Base-by-base conservation (phyloP, 2,888 invertebrate genomes). In the Mellilla xanthometata region DNA sequence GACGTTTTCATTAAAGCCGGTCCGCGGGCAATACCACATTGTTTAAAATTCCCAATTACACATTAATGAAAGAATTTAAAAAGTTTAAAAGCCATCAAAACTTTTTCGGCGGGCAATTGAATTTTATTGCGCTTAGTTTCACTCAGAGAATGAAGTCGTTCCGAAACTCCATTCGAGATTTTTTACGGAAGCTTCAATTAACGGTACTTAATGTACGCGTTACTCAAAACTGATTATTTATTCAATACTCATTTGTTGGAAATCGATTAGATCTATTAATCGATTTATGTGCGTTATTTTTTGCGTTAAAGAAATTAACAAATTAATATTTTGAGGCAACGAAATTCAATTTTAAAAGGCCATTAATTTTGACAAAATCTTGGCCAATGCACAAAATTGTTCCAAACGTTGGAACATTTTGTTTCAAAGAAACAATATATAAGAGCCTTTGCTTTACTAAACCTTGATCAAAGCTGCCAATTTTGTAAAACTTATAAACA, bases 1-100 rank as follows among this genome's bases (percentile, higher is more conserved):
- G 71, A 74, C 62, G 65, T 65, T 72, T 73, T 68, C 68, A 73
- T 74, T 69, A 69, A 65, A 62, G 56, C 56, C 48, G 49, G 54
- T 62, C 59, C 45, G 57, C 48, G 31, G 6, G 52, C 54, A 62
- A 62, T 65, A 53, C 53, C 62, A 56, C 57, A 58, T 65, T 60
- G 58, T 59, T 54, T 51, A 45, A 64, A 67, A 65, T 65, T 59
- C 56, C 59, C 65, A 61, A 61, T 66, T 60, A 65, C 22, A 19
- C 26, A 41, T 40, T 46, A 35, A 40, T 32, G 40, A 31, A 47
- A 29, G 33, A 47, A 38, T 41, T 47, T 36, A 47, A 47, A 41
- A 36, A 36, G 36, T 23, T 38, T 32, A 36, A 47, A 28, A 30
- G 8, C 29, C 38, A 42, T 41, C 9, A 19, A 27, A 23, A 19